Evolutionary conservation across 2,113 vertebrate species (phyloP).

Genomic region (Cynocephalus volans): DNA sequence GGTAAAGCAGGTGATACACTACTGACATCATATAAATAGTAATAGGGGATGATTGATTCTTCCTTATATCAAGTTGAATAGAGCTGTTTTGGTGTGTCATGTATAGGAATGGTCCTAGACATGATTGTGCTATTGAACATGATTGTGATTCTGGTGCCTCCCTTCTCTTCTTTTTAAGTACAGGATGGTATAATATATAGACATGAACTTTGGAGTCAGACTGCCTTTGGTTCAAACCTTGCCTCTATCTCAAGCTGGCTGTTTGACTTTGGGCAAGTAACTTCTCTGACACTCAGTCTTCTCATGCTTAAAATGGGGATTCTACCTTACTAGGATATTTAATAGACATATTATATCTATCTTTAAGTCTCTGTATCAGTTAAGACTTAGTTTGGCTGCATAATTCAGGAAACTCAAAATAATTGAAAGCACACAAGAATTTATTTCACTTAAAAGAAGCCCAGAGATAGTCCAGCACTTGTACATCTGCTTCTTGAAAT

Average conservation of each 20-base stretch:
- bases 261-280: neutral
- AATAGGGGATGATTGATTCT: neutral
- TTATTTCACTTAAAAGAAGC: conserved; percentile 47
- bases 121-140: neutral
- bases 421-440: neutral
- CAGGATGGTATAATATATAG: neutral
- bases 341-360: neutral
- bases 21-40: neutral
- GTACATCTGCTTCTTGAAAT: neutral
- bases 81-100: neutral
- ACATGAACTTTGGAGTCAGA: conserved; percentile 8
- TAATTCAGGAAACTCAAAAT: conserved; percentile 9
- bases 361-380: neutral
- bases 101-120: neutral
- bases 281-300: conserved; percentile 17
- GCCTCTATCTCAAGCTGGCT: neutral
- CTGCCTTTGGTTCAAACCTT: conserved; percentile 7
- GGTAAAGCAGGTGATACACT: neutral
- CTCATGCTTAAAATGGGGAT: neutral
- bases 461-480: neutral
- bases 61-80: neutral
- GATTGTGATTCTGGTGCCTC: neutral
- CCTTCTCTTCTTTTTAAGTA: neutral
- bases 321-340: neutral
- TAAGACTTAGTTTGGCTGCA: neutral